Conservation (phyloP, 2,113 vertebrate genomes). For the Phocoena sinus region DNA sequence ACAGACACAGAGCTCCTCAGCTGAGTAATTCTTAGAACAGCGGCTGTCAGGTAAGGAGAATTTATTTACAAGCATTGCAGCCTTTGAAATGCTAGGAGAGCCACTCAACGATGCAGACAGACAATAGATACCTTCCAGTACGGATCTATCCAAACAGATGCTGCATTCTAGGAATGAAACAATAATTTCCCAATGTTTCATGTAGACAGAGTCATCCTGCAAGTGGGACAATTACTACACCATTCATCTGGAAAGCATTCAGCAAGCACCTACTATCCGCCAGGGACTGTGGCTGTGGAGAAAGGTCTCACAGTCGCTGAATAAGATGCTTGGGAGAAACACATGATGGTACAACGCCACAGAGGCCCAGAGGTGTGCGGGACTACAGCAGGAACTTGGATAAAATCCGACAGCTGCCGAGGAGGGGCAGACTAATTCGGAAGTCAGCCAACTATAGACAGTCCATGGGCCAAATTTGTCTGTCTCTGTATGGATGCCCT, state of each 20-base stretch:
- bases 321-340: neutral
- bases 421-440: neutral
- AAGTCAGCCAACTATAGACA: neutral
- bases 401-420: neutral
- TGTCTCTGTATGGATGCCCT: neutral
- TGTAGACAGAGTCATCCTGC: neutral
- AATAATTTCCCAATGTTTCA: neutral
- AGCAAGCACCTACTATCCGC: neutral
- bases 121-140: neutral
- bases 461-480: neutral
- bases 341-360: neutral
- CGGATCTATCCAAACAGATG: neutral
- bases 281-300: neutral
- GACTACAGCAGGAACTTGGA: neutral
- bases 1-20: neutral
- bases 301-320: neutral
- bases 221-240: neutral
- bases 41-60: neutral
- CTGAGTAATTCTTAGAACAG: neutral
- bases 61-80: neutral
- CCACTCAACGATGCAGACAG: fast-evolving
- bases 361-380: neutral
- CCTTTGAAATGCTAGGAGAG: neutral
- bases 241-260: neutral
- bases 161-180: neutral